Percentiles rank a stretch among this genome's conserved stretches.
Evolutionary conservation across 2,113 vertebrate species (phyloP).

Genomic region (Malurus cyaneus): DNA sequence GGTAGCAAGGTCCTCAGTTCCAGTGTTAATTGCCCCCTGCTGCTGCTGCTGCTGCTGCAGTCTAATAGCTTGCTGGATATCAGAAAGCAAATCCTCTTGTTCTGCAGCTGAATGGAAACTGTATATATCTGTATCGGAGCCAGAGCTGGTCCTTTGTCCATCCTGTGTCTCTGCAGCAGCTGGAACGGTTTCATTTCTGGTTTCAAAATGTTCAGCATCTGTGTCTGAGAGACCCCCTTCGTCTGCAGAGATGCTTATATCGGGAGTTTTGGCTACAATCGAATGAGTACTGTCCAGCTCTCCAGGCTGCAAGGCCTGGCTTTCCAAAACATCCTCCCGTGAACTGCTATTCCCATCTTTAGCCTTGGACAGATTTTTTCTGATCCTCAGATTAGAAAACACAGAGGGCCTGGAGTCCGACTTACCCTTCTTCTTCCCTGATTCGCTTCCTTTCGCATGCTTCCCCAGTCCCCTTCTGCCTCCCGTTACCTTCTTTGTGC

Average conservation of each 20-base stretch:
- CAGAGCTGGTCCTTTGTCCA: constrained; percentile 89
- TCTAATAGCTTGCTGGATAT: constrained; percentile 94
- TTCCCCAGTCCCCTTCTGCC: constrained; percentile 83
- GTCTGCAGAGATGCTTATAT: constrained; percentile 87
- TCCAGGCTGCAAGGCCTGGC: constrained; percentile 76
- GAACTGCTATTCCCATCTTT: constrained; percentile 82
- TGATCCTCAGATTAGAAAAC: constrained; percentile 92
- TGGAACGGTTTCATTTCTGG: constrained; percentile 69
- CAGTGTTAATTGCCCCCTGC: constrained; percentile 65
- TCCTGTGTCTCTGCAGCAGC: constrained; percentile 73
- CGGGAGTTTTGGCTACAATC: constrained; percentile 83
- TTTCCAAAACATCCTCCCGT: constrained; percentile 85
- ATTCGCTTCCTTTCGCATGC: constrained; percentile 79
- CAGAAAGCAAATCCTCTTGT: constrained; percentile 94
- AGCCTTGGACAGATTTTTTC: constrained; percentile 86
- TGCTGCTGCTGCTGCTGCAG: constrained; percentile 90
- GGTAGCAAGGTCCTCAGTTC: constrained; percentile 60
- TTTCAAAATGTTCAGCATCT: constrained; percentile 73
- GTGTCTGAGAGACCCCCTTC: constrained; percentile 88
- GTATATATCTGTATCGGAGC: constrained; percentile 95
- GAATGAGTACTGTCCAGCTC: constrained; percentile 85
- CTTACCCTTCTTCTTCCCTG: constrained; percentile 86
- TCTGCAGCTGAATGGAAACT: constrained; percentile 96
- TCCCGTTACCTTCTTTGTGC: constrained; percentile 83
- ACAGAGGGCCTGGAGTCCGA: constrained; percentile 87